Percentiles rank a stretch among this genome's conserved stretches.
phyloP scores from a whole-genome alignment of 2,113 vertebrate genomes.

The Antechinus stuartii region DNA sequence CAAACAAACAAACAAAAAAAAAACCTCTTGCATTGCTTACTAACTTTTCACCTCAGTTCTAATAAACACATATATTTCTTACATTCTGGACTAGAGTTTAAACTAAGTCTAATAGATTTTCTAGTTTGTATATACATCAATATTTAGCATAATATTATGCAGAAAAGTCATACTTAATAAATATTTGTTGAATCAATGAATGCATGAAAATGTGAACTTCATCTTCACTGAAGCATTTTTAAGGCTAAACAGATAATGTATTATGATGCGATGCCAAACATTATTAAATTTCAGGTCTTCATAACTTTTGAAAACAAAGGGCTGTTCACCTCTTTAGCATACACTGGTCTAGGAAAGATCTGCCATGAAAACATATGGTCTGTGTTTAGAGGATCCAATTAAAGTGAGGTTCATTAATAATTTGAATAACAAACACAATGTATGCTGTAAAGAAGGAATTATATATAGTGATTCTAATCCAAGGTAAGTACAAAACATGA shows the following conservation, averaged over 20 bases:
- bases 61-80: too few species aligned
- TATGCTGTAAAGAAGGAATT: too few species aligned
- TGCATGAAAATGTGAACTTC: background rate
- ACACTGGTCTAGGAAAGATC: background rate
- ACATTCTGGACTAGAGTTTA: too few species aligned
- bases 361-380: background rate
- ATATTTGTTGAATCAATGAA: background rate
- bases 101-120: too few species aligned
- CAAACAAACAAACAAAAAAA: too few species aligned
- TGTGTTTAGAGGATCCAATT: background rate
- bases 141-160: too few species aligned
- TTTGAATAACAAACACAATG: background rate
- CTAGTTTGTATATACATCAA: too few species aligned
- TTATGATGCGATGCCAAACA: background rate
- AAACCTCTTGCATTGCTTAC: too few species aligned
- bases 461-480: too few species aligned
- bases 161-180: too few species aligned
- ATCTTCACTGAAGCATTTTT: background rate
- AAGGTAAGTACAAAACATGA: too few species aligned
- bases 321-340: background rate
- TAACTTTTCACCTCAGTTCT: too few species aligned
- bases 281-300: background rate
- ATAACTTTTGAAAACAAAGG: background rate
- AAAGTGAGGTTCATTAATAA: background rate
- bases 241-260: background rate